Conservation (phyloP, 2,888 invertebrate species). For the Yponomeuta plumbellus region DNA sequence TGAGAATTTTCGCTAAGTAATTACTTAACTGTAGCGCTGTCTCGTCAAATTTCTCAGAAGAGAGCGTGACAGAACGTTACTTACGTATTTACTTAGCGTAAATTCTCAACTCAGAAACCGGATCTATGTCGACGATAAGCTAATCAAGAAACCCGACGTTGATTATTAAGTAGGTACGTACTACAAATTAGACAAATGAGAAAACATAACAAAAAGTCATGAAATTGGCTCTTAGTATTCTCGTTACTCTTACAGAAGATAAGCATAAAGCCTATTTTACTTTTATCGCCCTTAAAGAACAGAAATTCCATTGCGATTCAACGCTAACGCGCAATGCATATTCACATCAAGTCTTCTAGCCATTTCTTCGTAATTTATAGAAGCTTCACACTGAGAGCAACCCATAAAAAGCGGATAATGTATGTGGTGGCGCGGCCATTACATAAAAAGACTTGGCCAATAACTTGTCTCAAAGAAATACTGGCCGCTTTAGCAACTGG, state of each 20-base stretch:
- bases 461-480: neutral
- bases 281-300: neutral
- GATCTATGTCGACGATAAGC: no score
- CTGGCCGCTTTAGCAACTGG: neutral
- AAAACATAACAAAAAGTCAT: no score
- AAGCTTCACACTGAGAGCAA: conserved; percentile 7
- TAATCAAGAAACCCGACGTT: no score
- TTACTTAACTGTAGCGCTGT: no score
- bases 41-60: no score
- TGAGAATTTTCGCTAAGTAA: no score
- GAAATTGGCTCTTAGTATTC: no score
- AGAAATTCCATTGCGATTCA: neutral
- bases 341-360: conserved; percentile 8
- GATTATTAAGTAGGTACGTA: no score
- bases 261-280: neutral
- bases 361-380: conserved; percentile 9
- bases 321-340: conserved; percentile 10
- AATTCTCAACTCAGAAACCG: no score
- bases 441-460: conserved; percentile 15
- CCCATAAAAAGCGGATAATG: conserved; percentile 24
- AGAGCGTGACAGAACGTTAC: no score
- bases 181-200: no score
- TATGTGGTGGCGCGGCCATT: conserved; percentile 24
- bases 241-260: neutral
- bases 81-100: no score